A percentile compares a stretch with the other conserved stretches of the same genome.
Conservation (phyloP, 2,113 vertebrate species). For the Eira barbara region DNA sequence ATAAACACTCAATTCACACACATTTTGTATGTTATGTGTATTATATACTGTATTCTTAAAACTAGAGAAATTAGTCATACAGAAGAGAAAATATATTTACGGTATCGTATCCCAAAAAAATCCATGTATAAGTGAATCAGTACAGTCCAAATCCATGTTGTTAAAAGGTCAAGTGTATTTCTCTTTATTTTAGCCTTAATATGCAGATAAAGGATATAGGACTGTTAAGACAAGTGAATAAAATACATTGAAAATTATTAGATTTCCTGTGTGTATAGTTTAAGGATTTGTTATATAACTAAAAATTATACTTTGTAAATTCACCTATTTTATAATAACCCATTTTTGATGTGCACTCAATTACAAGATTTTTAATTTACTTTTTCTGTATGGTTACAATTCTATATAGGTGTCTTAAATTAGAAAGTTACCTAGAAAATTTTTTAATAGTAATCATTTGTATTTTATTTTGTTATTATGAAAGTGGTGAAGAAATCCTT, state of each 20-base stretch:
- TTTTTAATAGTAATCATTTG: background rate
- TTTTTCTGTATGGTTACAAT: background rate
- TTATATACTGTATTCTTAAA: background rate
- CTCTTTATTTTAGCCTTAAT: background rate
- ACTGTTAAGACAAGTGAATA: background rate
- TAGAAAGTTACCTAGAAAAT: background rate
- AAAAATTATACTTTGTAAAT: background rate
- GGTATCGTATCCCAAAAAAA: background rate
- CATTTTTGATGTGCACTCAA: background rate
- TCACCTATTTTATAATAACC: background rate
- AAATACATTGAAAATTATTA: background rate
- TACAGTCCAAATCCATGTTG: background rate
- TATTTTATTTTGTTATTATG: background rate
- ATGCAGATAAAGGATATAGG: background rate
- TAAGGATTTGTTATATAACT: background rate
- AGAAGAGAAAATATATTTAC: background rate
- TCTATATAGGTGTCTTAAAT: background rate
- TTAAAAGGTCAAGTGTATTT: background rate
- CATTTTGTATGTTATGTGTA: background rate
- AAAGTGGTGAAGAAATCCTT: constrained; percentile 73
- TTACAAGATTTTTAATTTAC: background rate
- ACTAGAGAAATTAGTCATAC: background rate
- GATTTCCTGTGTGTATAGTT: background rate
- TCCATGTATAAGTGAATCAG: background rate
- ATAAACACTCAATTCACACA: background rate